Evolutionary conservation across 2,797 vertebrate genomes (phyloP), one percentile per base, ranked within the genome.

Genomic region (Dromococcyx pavoninus): DNA sequence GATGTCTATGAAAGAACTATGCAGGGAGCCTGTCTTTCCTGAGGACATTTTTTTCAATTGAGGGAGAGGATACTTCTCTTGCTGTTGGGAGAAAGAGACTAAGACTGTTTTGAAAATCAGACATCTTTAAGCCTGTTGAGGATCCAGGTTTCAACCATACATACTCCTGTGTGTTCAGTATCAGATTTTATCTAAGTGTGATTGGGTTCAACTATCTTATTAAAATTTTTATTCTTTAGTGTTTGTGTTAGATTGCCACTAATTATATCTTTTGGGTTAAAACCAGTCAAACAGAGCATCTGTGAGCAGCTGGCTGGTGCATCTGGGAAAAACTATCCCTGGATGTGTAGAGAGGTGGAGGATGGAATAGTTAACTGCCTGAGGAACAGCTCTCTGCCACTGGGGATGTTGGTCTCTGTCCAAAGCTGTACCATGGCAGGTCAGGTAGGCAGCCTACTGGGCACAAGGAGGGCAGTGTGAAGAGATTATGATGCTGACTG

Each of bases 221-320:
- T 76, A 90, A 84, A 51, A 51, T 41, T 13, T 48, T 75, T 66
- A 41, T 66, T 89, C 57, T 91, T 81, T 82, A 41, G 44, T 80
- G 44, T 95, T 91, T 74, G 71, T 83, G 75, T 86, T 90, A 85
- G 89, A 85, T 54, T 89, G 58, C 35, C 78, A 80, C 85, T 89
- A 90, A 83, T 87, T 76, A 48, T 61, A 58, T 83, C 67, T 92
- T 96, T 91, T 85, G 60, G 84, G 81, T 87, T 96, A 79, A 93
- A 91, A 86, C 64, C 53, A 90, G 83, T 81, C 81, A 85, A 94
- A 88, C 14, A 53, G 60, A 90, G 80, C 77, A 85, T 92, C 75
- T 94, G 73, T 48, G 77, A 94, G 88, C 88, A 94, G 70, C 91
- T 94, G 94, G 70, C 66, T 91, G 58, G 44, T 73, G 76, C 76